Base-by-base conservation (phyloP, 2,888 invertebrate species). In the Drosophila seclusa region DNA sequence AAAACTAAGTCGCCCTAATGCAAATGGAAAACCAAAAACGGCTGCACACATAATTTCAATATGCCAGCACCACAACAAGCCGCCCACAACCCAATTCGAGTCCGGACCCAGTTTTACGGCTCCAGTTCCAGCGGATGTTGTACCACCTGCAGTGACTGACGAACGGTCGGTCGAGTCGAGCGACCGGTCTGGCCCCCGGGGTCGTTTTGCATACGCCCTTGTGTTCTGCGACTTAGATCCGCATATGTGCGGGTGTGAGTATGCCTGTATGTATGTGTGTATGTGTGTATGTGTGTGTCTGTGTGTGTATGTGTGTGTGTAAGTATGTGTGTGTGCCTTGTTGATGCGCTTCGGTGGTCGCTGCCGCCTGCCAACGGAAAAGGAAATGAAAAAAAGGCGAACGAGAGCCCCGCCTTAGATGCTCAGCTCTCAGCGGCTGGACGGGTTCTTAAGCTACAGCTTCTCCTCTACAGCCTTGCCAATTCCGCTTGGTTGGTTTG, bases 311-410 rank as follows among this genome's bases (percentile, higher is more conserved):
- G 24, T 65, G 29, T n/a, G 55, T 8, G 31, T 34, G 16, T 60
- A n/a, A 34, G 49, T 31, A 49, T 34, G 11, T 65, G 29, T 29
- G 55, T 42, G 31, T 55, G n/a, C n/a, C 78, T 80, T 68, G 78
- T 68, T 78, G 80, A 85, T 86, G 86, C 90, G 89, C 85, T 89
- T 89, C 83, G 89, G 55, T 89, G 89, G 90, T 70, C 89, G 86
- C 73, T 79, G 78, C 78, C 82, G 68, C 75, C 75, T 61, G 75
- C 75, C 80, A 86, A 85, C 89, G 88, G 90, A 87, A 86, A 64
- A 89, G 90, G 89, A 86, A 86, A 85, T 85, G 85, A 82, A 86
- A 86, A 86, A 89, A 88, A 87, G 85, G 82, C 85, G 81, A 81
- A 83, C 77, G 62, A 67, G 69, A 71, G 80, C 73, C 80, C 71